Base-by-base conservation (phyloP, 2,888 invertebrate species). In the Imbricaverruca yamaguchii region DNA sequence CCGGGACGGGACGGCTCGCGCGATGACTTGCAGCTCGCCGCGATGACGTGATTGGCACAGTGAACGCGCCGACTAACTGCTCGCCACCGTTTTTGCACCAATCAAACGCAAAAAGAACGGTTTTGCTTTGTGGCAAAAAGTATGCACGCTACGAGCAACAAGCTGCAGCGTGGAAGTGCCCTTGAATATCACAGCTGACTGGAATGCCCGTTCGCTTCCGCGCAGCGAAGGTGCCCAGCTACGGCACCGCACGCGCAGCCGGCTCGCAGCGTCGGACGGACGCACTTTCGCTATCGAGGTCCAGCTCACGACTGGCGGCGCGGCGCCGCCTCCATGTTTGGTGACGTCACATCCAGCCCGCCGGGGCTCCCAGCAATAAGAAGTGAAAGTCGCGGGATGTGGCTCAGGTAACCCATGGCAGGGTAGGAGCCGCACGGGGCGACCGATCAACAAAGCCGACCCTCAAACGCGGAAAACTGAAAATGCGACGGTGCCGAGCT, bases 251-350 rank as follows among this genome's bases (percentile, higher is more conserved):
- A 21, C 55, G 53, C 18, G 74, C 74, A 9, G 21, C 10, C 21
- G 11, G 59, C 15, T 15, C 21, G 21, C 74, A 74, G 55, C 74
- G 74, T 15, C 74, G 15, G 74, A 8, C 53, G 23, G 74, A 18
- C 74, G 74, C 74, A 74, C 74, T 74, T 74, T 74, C 74, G 55
- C 74, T 74, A 53, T 74, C 74, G 74, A 74, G 74, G 55, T 18
- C 21, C 55, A 11, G 74, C 15, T 8, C 55, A 15, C 74, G 74
- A 74, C 74, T 74, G 74, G 11, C 53, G 74, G 21, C 39, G 69
- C 13, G 53, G 23, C 23, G 74, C 74, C 74, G 74, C 74, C 74
- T 55, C 74, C 74, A 74, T 74, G 69, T 74, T 74, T 21, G 21
- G 55, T 74, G 74, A 74, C 74, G 74, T 74, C 74, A 74, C 55